Evolutionary conservation across 2,113 vertebrate genomes (phyloP), one percentile per base, ranked within the genome.

Genomic region (Amblyornis subalaris): DNA sequence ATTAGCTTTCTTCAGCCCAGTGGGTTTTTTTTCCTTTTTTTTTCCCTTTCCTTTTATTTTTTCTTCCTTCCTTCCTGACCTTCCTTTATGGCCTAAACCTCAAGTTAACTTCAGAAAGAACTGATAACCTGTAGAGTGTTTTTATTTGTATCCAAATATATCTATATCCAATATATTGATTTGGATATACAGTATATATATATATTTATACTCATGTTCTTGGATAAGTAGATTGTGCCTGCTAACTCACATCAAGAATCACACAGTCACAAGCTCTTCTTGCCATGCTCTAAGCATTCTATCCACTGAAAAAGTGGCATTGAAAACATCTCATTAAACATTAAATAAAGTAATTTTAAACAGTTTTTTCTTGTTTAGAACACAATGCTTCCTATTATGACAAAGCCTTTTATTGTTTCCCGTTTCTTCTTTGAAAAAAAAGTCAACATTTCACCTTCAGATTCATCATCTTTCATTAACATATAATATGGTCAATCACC

Each of bases 31-130:
- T 3, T 29, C 7, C 3, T 44, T 23, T 4, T 48, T 36, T 14
- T 23, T n/a, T 14, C 7, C 29, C 26, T n/a, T 47, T 29, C 9
- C 1, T 25, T 21, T 33, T 17, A 4, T 16, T 22, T n/a, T 40
- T 26, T 14, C 6, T 21, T 21, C 1, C 6, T 17, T 20, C 11
- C 2, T 28, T 25, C 8, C 5, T 2, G 23, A 12, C 7, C 12
- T 65, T 33, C 8, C 4, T 14, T 17, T 26, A 51, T 15, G 12
- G 26, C 10, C n/a, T 62, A 83, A 86, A 62, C 3, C 6, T 36
- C 24, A 51, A 58, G 36, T 53, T 57, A 69, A 50, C 12, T 38
- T 65, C 24, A 69, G 25, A 7, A 7, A 79, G 10, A 85, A 66
- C 12, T 33, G 29, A 35, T 33, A 88, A 77, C 4, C 4, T 65